A percentile compares a stretch with the other conserved stretches of the same genome.
Evolutionary conservation across 2,888 invertebrate species (phyloP).

Genomic region (Thymelicus lineola): DNA sequence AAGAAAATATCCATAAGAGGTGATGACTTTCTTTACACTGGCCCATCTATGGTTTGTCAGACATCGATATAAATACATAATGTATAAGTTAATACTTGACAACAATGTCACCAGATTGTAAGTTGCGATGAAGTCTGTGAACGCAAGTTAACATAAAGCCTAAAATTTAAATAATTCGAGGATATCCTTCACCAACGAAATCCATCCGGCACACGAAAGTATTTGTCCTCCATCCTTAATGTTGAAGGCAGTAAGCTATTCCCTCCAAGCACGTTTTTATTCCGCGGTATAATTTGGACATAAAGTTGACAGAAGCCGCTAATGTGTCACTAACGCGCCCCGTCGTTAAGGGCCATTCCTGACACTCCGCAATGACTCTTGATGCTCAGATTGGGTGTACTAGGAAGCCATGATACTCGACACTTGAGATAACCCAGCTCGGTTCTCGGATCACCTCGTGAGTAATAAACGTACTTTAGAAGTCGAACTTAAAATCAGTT

Average conservation of each 20-base stretch:
- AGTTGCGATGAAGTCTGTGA: no score
- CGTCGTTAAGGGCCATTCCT: slow-evolving; percentile 32
- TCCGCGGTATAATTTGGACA: slow-evolving; percentile 33
- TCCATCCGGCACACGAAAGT: not conserved
- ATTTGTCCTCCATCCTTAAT: not conserved
- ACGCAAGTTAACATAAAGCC: no score
- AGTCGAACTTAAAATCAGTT: not conserved
- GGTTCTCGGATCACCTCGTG: not conserved
- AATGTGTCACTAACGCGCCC: slow-evolving; percentile 37
- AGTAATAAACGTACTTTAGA: not conserved
- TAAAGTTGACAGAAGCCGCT: slow-evolving; percentile 27
- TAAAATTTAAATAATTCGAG: no score
- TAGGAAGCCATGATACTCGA: slow-evolving; percentile 11
- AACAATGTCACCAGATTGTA: no score
- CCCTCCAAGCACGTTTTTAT: slow-evolving; percentile 30
- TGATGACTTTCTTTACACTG: no score
- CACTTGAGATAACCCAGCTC: not conserved
- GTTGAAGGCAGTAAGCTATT: slow-evolving; percentile 11
- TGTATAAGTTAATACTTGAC: no score
- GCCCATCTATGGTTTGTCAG: no score
- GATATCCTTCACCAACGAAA: not conserved
- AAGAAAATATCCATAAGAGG: no score
- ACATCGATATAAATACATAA: no score
- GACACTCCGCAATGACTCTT: slow-evolving; percentile 19
- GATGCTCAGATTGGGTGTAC: slow-evolving; percentile 7